Conservation (phyloP, 2,797 vertebrate species). For the Acipenser oxyrinchus region DNA sequence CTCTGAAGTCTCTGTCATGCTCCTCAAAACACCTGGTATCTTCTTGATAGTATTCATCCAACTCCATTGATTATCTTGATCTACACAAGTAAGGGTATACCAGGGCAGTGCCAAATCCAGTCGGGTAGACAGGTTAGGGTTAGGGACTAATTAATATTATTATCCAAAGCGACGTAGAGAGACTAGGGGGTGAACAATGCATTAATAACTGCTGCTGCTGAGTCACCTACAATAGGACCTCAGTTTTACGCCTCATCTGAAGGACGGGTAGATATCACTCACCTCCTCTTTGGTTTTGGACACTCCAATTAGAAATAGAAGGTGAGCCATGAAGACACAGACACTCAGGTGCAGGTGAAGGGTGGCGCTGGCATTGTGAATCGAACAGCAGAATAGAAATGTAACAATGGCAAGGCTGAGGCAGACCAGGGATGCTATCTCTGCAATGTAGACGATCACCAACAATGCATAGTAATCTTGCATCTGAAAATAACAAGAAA, state of each 20-base stretch:
- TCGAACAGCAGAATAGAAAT: slow-evolving; percentile 22
- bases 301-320: slow-evolving; percentile 12
- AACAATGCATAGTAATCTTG: too few species aligned
- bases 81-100: too few species aligned
- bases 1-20: too few species aligned
- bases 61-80: too few species aligned
- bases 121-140: too few species aligned
- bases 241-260: not conserved
- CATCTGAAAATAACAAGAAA: too few species aligned
- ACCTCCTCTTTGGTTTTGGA: not conserved
- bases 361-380: slow-evolving; percentile 18
- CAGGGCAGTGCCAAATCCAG: too few species aligned
- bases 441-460: slow-evolving; percentile 14
- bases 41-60: too few species aligned
- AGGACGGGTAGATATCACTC: not conserved
- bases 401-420: slow-evolving; percentile 23
- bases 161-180: too few species aligned
- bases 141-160: too few species aligned
- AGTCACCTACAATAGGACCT: slow-evolving; percentile 1
- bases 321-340: slow-evolving; percentile 16
- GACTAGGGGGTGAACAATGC: not conserved
- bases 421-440: slow-evolving; percentile 23
- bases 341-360: slow-evolving; percentile 15
- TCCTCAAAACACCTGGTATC: too few species aligned
- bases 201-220: not conserved